Evolutionary conservation across 1,140 invertebrate species (phyloP), one percentile per base, ranked within the genome.

Genomic region (Zaprionus davidi): DNA sequence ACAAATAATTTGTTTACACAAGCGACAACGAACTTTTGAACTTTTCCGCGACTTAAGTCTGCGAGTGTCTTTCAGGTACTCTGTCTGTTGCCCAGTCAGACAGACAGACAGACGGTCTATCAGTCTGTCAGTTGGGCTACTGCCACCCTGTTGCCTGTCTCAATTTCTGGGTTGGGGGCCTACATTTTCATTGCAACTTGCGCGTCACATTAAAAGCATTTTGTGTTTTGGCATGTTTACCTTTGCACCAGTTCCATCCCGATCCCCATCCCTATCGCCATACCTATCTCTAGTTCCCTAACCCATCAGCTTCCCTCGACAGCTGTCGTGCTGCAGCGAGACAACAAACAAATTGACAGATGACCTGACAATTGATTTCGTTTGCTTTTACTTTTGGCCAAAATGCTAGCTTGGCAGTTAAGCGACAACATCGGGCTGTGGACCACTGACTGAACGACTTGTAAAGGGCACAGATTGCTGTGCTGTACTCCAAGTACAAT

Each of bases 1-100:
- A 77, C 86, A 90, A 90, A 90, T 90, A 83, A 90, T 90, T 90
- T 90, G 85, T 90, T 90, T 90, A 83, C 86, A 85, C 85, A 90
- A 90, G 85, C 85, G 85, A 69, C 85, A 90, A 81, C 76, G 85
- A 90, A 85, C 85, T 90, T 81, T 90, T 90, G 85, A 90, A 90
- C 85, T 90, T 90, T 76, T 77, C 72, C 55, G 73, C 68, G 57
- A 62, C 62, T 74, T 78, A 67, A 79, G 58, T 28, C 51, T 36
- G 28, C 24, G 26, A 49, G 38, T 63, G 44, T 72, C 64, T 63
- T 44, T 56, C 53, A 31, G 56, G 34, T 58, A 74, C 65, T 60
- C 17, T 1, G 65, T 53, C 53, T 20, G 55, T 38, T 41, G 28
- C 28, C 36, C 70, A 49, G 51, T n/a, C 59, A 69, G 65, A 41